These are phyloP conservation scores for Bombus affinis DNA, from an alignment of 1,140 invertebrate species.

Conservation along the genomic window DNA sequence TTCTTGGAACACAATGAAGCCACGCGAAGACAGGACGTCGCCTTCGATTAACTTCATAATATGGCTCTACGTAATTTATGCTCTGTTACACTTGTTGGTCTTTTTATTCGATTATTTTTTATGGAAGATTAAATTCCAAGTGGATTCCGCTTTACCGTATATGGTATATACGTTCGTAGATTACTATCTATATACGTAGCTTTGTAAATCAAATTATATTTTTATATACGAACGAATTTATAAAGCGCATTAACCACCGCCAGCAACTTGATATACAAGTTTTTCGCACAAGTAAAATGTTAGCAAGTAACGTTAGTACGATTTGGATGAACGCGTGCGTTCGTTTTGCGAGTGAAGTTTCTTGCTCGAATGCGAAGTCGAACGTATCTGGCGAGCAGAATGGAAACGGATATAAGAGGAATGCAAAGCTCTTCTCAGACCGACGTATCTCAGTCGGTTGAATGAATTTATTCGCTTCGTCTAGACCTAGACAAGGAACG, in stretches of 20 bases:
- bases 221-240: neutral
- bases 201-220: neutral
- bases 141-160: fast-evolving
- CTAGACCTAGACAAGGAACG: slow-evolving; percentile 44
- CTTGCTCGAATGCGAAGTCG: neutral
- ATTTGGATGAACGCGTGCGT: neutral
- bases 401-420: slow-evolving; percentile 20
- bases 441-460: slow-evolving; percentile 44
- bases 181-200: neutral
- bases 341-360: neutral
- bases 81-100: slow-evolving; percentile 57
- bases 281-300: neutral
- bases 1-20: slow-evolving; percentile 47
- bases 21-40: slow-evolving; percentile 18
- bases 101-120: slow-evolving; percentile 71
- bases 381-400: neutral
- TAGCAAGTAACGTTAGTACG: neutral
- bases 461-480: slow-evolving; percentile 51
- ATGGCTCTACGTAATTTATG: slow-evolving; percentile 65
- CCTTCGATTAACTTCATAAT: slow-evolving; percentile 56
- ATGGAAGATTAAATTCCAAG: slow-evolving; percentile 61
- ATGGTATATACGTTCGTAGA: neutral
- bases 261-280: too few species aligned
- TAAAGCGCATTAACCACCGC: neutral
- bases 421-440: slow-evolving; percentile 19